Conservation (phyloP, 2,888 invertebrate genomes). For the Drosophila mimetica region DNA sequence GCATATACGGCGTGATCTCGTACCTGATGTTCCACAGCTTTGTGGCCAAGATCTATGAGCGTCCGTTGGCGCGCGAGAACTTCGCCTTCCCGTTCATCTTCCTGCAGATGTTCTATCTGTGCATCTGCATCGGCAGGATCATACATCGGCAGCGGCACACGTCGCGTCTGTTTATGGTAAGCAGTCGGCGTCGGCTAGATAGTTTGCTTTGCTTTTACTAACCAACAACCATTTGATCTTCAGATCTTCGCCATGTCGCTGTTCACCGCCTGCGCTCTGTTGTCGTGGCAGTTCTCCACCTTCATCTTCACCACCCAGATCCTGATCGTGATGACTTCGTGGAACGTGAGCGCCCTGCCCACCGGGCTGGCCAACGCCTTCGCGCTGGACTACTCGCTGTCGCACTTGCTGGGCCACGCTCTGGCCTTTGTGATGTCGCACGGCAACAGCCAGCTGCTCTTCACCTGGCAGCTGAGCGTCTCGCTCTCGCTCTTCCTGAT, state of each 20-base stretch:
- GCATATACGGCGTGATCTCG: slow-evolving; percentile 88
- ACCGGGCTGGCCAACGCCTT: slow-evolving; percentile 84
- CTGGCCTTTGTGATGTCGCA: slow-evolving; percentile 81
- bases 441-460: slow-evolving; percentile 81
- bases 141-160: slow-evolving; percentile 67
- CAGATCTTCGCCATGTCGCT: slow-evolving; percentile 81
- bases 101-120: slow-evolving; percentile 89
- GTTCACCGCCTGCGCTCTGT: slow-evolving; percentile 81
- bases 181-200: not conserved
- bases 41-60: slow-evolving; percentile 93
- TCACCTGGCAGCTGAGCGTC: slow-evolving; percentile 82
- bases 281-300: slow-evolving; percentile 93
- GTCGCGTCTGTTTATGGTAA: slow-evolving; percentile 67
- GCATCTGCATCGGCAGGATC: slow-evolving; percentile 85
- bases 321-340: slow-evolving; percentile 89
- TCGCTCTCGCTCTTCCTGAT: slow-evolving; percentile 79
- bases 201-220: too few species aligned
- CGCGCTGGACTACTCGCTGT: slow-evolving; percentile 81
- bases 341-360: slow-evolving; percentile 86
- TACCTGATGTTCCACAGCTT: slow-evolving; percentile 94
- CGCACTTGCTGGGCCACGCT: slow-evolving; percentile 80
- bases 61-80: slow-evolving; percentile 93
- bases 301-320: slow-evolving; percentile 92
- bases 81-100: slow-evolving; percentile 93
- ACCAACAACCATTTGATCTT: too few species aligned